Evolutionary conservation across 2,888 invertebrate species (phyloP).

Genomic region (Herminia tarsipennalis): DNA sequence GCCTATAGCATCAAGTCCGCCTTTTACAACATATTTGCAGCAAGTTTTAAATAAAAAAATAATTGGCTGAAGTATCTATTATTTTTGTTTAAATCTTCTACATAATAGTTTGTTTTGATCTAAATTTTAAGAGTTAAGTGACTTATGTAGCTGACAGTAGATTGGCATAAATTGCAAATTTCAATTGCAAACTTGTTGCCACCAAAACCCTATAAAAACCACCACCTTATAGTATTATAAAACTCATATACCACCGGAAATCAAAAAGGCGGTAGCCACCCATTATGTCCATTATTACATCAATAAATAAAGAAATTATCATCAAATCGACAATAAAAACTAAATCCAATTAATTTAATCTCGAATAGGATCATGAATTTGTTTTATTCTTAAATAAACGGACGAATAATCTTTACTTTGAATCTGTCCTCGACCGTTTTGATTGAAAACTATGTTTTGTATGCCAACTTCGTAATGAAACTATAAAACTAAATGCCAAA

Average conservation of each 20-base stretch:
- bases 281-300: slow-evolving; percentile 29
- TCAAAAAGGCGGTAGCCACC: slow-evolving; percentile 24
- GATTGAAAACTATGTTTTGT: slow-evolving; percentile 53
- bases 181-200: too few relatives aligned
- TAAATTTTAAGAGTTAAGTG: too few relatives aligned
- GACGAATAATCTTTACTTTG: slow-evolving; percentile 50
- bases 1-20: too few relatives aligned
- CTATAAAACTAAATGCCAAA: neutral
- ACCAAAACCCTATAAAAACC: neutral
- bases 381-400: slow-evolving; percentile 50
- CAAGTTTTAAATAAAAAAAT: too few relatives aligned
- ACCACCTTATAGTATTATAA: slow-evolving; percentile 8
- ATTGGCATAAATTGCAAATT: too few relatives aligned
- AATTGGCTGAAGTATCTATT: too few relatives aligned
- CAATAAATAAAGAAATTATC: slow-evolving; percentile 46
- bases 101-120: too few relatives aligned
- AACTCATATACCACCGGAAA: slow-evolving; percentile 21
- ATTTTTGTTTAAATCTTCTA: too few relatives aligned
- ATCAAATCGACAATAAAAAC: slow-evolving; percentile 41
- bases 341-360: slow-evolving; percentile 51
- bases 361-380: slow-evolving; percentile 49
- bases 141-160: too few relatives aligned
- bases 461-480: slow-evolving; percentile 16
- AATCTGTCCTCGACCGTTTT: slow-evolving; percentile 62
- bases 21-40: too few relatives aligned